These are phyloP conservation scores for Zoanthus gigantus DNA, from an alignment of 92 coral and sea anemone species.

Conservation along the genomic window DNA sequence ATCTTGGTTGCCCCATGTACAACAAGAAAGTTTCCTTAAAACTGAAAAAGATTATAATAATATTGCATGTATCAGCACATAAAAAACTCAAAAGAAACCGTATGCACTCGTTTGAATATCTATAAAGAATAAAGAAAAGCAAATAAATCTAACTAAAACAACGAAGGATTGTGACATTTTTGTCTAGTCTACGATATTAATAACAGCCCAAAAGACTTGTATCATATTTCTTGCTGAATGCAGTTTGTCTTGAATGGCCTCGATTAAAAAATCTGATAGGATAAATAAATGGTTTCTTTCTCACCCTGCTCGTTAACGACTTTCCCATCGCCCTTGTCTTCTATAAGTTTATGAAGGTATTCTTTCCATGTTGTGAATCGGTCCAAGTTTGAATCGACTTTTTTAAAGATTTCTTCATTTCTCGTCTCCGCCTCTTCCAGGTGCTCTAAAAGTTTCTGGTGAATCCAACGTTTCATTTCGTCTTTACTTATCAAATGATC, in stretches of 20 bases:
- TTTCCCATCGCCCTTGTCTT: slow-evolving; percentile 69
- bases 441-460: slow-evolving; percentile 86
- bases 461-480: slow-evolving; percentile 92
- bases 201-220: not conserved
- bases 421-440: slow-evolving; percentile 75
- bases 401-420: slow-evolving; percentile 74
- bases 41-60: no score
- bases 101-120: no score
- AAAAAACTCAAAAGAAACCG: no score
- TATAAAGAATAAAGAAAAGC: no score
- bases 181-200: not conserved
- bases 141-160: not conserved
- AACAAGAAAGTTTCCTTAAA: no score
- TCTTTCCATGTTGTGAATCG: slow-evolving; percentile 77
- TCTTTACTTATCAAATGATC: slow-evolving; percentile 85
- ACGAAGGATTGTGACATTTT: not conserved
- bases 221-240: not conserved
- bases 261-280: not conserved
- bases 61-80: no score
- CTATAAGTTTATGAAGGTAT: slow-evolving; percentile 69
- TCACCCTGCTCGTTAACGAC: slow-evolving; percentile 49
- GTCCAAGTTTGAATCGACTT: slow-evolving; percentile 74
- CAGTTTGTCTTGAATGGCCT: not conserved
- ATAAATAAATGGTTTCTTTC: not conserved
- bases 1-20: no score